Evolutionary conservation across 30 jellyfish, hydroid and myxozoan genomes (phyloP).

Genomic region (Nemopilema nomurai): DNA sequence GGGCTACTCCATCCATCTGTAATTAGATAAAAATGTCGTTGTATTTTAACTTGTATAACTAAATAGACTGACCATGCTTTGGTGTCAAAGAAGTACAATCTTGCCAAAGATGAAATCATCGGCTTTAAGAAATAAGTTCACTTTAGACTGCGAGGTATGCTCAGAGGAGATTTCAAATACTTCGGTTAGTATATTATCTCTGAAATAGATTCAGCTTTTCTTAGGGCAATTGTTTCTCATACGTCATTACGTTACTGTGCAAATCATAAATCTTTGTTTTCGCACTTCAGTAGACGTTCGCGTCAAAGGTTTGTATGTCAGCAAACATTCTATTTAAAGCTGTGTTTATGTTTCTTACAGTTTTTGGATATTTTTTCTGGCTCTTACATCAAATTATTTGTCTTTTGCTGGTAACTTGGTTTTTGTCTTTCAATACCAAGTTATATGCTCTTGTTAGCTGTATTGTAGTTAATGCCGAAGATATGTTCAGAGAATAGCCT

Average conservation of each 20-base stretch:
- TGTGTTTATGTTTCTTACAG: too few relatives aligned
- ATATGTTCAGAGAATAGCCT: background rate
- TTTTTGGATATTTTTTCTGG: too few relatives aligned
- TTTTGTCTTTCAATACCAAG: too few relatives aligned
- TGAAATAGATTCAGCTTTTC: background rate
- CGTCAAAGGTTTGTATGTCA: too few relatives aligned
- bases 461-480: too few relatives aligned
- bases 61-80: background rate
- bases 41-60: background rate
- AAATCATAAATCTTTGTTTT: background rate
- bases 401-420: too few relatives aligned
- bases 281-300: too few relatives aligned
- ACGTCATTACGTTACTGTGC: background rate
- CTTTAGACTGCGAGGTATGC: background rate
- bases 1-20: constrained; percentile 3
- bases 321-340: too few relatives aligned
- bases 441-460: too few relatives aligned
- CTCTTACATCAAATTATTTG: too few relatives aligned
- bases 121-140: too few relatives aligned
- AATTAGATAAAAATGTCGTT: background rate
- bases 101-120: too few relatives aligned
- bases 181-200: background rate
- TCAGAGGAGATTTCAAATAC: background rate
- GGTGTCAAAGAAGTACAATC: background rate
- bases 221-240: background rate